phyloP scores from a whole-genome alignment of 2,888 invertebrate genomes.

The Limenitis camilla region DNA sequence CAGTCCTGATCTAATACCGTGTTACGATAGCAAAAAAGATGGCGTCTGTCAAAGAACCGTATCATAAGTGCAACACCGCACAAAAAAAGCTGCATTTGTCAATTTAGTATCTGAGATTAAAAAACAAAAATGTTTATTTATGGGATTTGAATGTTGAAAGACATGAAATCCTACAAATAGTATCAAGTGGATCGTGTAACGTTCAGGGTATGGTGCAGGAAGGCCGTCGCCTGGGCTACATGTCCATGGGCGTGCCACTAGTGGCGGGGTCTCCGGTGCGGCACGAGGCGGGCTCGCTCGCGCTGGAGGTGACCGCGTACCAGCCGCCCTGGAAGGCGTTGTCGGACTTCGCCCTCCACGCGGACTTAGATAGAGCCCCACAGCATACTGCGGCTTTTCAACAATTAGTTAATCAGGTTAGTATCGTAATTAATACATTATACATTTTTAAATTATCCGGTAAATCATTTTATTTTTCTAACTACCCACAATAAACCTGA shows the following conservation, averaged over 20 bases:
- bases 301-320: slow-evolving; percentile 91
- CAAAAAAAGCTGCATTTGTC: too few relatives aligned
- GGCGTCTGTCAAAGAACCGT: too few relatives aligned
- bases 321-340: slow-evolving; percentile 98
- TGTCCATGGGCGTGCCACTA: slow-evolving; percentile 97
- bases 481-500: too few relatives aligned
- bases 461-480: too few relatives aligned
- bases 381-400: slow-evolving; percentile 94
- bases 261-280: slow-evolving; percentile 95
- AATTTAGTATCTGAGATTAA: too few relatives aligned
- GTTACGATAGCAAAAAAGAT: too few relatives aligned
- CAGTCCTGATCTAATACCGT: too few relatives aligned
- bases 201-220: slow-evolving; percentile 76
- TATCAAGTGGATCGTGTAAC: neutral
- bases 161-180: neutral
- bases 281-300: slow-evolving; percentile 91
- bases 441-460: too few relatives aligned
- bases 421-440: slow-evolving; percentile 25
- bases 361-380: slow-evolving; percentile 92
- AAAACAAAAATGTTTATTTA: too few relatives aligned
- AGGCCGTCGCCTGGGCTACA: slow-evolving; percentile 94
- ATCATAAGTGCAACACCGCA: too few relatives aligned
- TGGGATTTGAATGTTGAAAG: neutral
- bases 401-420: slow-evolving; percentile 94
- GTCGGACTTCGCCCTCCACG: slow-evolving; percentile 95